Conservation (phyloP, 2,797 vertebrate genomes). For the Poliocrania exsul region DNA sequence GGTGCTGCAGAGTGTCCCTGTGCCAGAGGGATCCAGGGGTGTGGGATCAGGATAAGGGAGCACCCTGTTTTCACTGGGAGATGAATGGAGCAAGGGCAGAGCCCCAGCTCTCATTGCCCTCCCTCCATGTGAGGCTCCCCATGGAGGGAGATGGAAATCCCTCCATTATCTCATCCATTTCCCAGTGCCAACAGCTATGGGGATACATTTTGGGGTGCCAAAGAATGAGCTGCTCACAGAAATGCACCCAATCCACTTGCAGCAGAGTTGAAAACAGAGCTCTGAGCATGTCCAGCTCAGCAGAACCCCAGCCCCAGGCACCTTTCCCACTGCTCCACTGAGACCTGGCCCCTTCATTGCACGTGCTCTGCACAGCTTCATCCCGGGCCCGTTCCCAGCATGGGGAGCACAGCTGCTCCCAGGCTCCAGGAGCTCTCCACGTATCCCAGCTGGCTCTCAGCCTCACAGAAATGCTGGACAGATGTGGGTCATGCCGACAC, state of each 20-base stretch:
- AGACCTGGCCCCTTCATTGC: not conserved
- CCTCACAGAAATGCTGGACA: not conserved
- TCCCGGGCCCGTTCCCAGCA: not conserved
- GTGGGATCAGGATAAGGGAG: not conserved
- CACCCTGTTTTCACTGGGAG: rapidly evolving
- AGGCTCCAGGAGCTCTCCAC: rapidly evolving
- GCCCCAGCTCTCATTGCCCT: not conserved
- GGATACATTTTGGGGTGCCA: rapidly evolving
- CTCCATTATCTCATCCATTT: rapidly evolving
- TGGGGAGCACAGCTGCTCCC: not conserved
- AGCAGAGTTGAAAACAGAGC: not conserved
- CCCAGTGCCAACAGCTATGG: rapidly evolving
- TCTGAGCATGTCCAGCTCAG: not conserved
- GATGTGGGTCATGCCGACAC: rapidly evolving
- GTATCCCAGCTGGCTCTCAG: not conserved
- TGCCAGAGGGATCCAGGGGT: rapidly evolving
- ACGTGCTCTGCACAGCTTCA: not conserved
- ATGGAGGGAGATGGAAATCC: not conserved
- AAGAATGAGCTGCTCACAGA: not conserved
- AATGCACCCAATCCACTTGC: rapidly evolving
- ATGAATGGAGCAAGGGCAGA: not conserved
- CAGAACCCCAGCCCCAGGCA: not conserved
- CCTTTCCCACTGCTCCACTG: not conserved
- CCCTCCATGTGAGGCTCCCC: not conserved
- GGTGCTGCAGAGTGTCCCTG: not conserved